A percentile compares a stretch with the other conserved stretches of the same genome.
phyloP scores from a whole-genome alignment of 2,113 vertebrate species.

The Gorsachius goisagi region DNA sequence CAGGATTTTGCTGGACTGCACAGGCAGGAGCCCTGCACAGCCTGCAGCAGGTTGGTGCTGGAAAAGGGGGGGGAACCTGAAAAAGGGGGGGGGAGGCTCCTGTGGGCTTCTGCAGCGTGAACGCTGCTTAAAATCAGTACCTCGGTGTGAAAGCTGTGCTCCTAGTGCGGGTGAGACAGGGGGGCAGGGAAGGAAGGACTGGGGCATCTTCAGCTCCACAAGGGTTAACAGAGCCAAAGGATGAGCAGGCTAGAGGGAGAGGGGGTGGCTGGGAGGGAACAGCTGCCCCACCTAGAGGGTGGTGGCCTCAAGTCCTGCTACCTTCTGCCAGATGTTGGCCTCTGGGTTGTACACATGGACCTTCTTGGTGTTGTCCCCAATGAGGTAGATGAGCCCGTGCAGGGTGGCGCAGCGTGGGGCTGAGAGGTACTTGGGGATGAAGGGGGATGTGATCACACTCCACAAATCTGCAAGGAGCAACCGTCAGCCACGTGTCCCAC shows the following conservation, averaged over 20 bases:
- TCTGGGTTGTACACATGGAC: slow-evolving; percentile 88
- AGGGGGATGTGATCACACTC: slow-evolving; percentile 89
- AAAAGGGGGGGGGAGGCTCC: neutral
- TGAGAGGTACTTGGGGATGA: slow-evolving; percentile 96
- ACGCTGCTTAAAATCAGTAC: neutral
- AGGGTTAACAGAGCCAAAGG: neutral
- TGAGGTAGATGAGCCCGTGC: slow-evolving; percentile 86
- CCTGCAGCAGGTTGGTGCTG: neutral
- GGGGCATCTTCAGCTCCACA: neutral
- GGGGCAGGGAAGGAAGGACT: neutral
- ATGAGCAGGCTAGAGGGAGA: neutral
- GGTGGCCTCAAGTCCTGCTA: neutral
- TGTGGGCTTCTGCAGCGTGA: neutral
- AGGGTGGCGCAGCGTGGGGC: slow-evolving; percentile 86
- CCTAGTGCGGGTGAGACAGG: fast-evolving
- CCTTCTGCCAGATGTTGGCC: slow-evolving; percentile 97
- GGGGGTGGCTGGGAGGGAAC: neutral
- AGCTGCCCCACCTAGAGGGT: neutral
- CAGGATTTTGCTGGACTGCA: neutral
- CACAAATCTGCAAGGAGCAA: slow-evolving; percentile 80
- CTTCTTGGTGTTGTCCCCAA: slow-evolving; percentile 98
- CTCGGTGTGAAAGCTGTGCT: fast-evolving
- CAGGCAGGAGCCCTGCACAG: neutral
- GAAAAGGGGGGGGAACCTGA: neutral
- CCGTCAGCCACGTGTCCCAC: neutral